Base-by-base conservation (phyloP, 2,888 invertebrate species). In the Tenthredo livida region DNA sequence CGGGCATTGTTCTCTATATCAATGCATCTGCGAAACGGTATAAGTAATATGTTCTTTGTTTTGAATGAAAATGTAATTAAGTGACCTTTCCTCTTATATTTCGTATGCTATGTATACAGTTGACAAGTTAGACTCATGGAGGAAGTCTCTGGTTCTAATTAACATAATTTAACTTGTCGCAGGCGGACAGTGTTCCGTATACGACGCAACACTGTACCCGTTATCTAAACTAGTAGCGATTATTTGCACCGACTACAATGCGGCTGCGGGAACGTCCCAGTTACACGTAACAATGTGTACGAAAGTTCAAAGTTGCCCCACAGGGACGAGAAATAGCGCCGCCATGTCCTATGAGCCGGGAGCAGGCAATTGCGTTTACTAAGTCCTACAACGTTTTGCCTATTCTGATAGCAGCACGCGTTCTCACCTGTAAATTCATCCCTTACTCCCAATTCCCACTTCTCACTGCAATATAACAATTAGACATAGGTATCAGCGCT, bases 151-250 rank as follows among this genome's bases (percentile, higher is more conserved):
- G 77, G 25, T 54, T 77, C 77, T 77, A 77, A 77, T 77, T 77
- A 77, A 77, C 77, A 77, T 77, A 77, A 77, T 77, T 77, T 77
- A 77, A 77, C 77, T 77, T 54, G 77, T 77, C 33, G 77, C 25
- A 77, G 77, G 77, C 77, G 50, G 77, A 54, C 54, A 54, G 77
- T 21, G 47, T 17, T 54, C 43, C 17, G 33, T 67, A 67, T 67
- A 67, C 43, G 72, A n/a, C 72, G 72, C 43, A 72, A 72, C 43
- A 21, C 72, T 73, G 37, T 61, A 61, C 61, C 61, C 80, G 58
- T 80, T 80, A 80, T 80, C 80, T 80, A 80, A 80, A 80, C 80
- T 80, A 80, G 80, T 58, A 58, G 80, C 80, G 80, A 80, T 80
- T 80, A 80, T 80, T 80, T 80, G 80, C 80, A 61, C 80, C 58